Base-by-base conservation (phyloP, 2,113 vertebrate genomes). In the Ictalurus furcatus region DNA sequence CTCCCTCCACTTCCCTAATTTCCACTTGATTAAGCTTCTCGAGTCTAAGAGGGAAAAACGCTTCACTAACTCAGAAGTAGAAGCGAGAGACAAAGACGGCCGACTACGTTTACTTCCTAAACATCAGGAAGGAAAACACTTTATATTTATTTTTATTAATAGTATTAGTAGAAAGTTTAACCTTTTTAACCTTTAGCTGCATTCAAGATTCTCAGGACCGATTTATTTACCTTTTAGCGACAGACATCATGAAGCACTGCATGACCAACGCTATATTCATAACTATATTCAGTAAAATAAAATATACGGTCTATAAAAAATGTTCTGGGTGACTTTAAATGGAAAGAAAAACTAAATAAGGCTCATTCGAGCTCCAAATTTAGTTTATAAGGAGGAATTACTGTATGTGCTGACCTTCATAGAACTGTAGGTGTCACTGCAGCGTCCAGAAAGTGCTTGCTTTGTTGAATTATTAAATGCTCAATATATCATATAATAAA, bases 21-120 rank as follows among this genome's bases (percentile, higher is more conserved):
- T 95, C 95, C 95, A 96, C 95, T 94, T 95, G 96, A 96, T 96
- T 96, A 96, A 95, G 93, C 95, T 92, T 94, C 92, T 93, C 89
- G 92, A 93, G 90, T 92, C 92, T 90, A 95, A 94, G 95, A 91
- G 91, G 90, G 92, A 93, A 94, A 93, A 95, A 95, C 90, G 94
- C 78, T 93, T 94, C 93, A 90, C 92, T 93, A 94, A 94, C 92
- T 95, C 93, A 87, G 90, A 90, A 91, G 84, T 91, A 89, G 90
- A 87, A 84, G 88, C 85, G 84, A 58, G 82, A 90, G 85, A 93
- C 91, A 91, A 91, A 85, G 74, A 67, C 89, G 78, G 84, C 9
- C 3, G 28, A 54, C 34, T 12, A 12, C 4, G n/a, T 58, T 85
- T 84, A 30, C 56, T 85, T 71, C 61, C 2, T 25, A 63, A 74